These are phyloP conservation scores for Microcebus griseorufus DNA, from an alignment of 2,113 vertebrate species.

Conservation along the genomic window DNA sequence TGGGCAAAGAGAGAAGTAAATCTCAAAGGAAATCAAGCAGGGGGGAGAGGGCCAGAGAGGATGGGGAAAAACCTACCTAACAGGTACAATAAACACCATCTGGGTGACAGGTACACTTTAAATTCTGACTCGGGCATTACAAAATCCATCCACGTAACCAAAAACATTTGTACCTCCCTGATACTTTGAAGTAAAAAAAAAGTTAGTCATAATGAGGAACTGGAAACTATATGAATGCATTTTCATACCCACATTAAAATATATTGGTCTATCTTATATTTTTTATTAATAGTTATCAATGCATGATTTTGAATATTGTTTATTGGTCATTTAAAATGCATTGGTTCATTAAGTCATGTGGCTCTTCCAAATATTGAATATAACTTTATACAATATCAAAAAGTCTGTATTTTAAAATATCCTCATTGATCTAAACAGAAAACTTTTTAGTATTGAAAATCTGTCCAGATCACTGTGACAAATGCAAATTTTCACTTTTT, in stretches of 20 bases:
- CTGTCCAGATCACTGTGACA: neutral
- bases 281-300: neutral
- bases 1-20: no score
- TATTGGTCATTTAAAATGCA: neutral
- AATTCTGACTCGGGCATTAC: no score
- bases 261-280: neutral
- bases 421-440: neutral
- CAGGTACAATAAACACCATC: no score
- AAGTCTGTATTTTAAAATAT: neutral
- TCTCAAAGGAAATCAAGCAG: no score
- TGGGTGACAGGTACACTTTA: no score
- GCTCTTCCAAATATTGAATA: neutral
- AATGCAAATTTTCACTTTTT: neutral
- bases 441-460: neutral
- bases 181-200: neutral
- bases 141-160: no score
- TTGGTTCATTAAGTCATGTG: neutral
- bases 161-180: no score
- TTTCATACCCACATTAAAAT: neutral
- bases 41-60: no score
- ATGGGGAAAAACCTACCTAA: no score
- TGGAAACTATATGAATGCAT: neutral
- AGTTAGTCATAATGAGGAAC: neutral
- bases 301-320: neutral
- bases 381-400: neutral